These are phyloP conservation scores for Pantherophis alleghaniensis DNA, from an alignment of 2,797 vertebrate species.

Conservation along the genomic window DNA sequence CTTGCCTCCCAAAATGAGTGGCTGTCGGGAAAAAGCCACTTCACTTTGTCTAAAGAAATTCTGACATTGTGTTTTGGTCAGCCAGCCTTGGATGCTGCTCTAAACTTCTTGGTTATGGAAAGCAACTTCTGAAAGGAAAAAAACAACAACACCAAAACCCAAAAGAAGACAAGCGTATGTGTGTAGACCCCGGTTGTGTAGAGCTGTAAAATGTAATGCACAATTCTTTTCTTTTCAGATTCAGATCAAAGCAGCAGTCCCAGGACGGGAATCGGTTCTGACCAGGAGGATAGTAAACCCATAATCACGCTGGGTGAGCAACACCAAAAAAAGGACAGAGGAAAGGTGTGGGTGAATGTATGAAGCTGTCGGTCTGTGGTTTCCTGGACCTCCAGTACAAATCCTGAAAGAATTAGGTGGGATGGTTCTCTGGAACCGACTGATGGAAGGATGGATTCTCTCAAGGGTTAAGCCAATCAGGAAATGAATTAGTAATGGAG, in stretches of 20 bases:
- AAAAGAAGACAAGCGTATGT: neutral
- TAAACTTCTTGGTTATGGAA: neutral
- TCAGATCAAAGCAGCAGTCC: constrained; percentile 90
- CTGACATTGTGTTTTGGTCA: neutral
- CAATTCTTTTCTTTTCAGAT: constrained; percentile 70
- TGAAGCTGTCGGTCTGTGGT: neutral
- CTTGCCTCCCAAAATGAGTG: neutral
- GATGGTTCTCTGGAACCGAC: neutral
- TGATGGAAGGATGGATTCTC: neutral
- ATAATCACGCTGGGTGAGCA: constrained; percentile 87
- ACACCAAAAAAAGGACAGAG: neutral
- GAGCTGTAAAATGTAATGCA: neutral
- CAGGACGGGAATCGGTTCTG: constrained; percentile 84
- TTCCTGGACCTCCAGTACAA: neutral
- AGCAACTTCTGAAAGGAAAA: neutral
- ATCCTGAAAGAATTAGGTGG: neutral
- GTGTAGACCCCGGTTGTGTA: too few relatives aligned
- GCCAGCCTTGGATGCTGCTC: neutral
- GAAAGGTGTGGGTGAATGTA: accelerated
- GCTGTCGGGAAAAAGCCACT: neutral
- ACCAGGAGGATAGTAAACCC: constrained; percentile 92
- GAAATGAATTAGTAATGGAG: neutral
- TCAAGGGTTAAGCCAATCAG: neutral
- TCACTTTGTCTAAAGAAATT: neutral
- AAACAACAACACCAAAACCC: neutral